Percentiles rank a stretch among this genome's conserved stretches.
phyloP scores from a whole-genome alignment of 2,797 vertebrate species.

The Hoplostethus mediterraneus region DNA sequence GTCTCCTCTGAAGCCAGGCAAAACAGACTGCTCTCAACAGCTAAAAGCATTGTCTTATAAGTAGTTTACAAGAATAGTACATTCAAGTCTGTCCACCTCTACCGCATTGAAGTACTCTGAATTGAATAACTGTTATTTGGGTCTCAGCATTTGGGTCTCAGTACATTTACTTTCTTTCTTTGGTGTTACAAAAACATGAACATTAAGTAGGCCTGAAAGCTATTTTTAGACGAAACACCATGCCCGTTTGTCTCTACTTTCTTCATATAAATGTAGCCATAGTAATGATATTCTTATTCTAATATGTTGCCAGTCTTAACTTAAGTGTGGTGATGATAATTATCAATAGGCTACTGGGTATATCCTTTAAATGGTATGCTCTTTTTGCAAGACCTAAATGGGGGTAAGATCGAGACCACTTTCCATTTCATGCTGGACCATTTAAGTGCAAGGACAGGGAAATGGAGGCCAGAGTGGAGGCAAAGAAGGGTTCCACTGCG shows the following conservation, averaged over 20 bases:
- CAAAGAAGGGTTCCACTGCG: conserved; percentile 5
- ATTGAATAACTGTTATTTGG: neutral
- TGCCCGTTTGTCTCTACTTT: conserved; percentile 36
- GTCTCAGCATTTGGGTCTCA: neutral
- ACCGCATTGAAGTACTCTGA: neutral
- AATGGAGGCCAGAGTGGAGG: conserved; percentile 73
- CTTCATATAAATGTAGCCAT: neutral
- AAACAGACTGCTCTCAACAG: conserved; percentile 16
- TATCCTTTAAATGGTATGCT: neutral
- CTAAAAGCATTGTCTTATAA: neutral
- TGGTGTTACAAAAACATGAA: conserved; percentile 6
- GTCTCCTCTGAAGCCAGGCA: neutral
- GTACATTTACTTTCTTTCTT: neutral
- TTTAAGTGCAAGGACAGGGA: conserved; percentile 48
- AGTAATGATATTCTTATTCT: neutral
- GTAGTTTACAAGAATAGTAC: neutral
- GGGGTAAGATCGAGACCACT: conserved; percentile 22
- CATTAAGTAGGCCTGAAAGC: conserved; percentile 28
- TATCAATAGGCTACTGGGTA: neutral
- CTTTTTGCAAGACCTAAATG: neutral
- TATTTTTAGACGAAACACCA: conserved; percentile 60
- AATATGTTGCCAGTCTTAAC: neutral
- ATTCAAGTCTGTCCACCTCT: neutral
- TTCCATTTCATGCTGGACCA: conserved; percentile 54
- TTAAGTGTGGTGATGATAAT: neutral